Base-by-base conservation (phyloP, 2,113 vertebrate species). In the Orycteropus afer region DNA sequence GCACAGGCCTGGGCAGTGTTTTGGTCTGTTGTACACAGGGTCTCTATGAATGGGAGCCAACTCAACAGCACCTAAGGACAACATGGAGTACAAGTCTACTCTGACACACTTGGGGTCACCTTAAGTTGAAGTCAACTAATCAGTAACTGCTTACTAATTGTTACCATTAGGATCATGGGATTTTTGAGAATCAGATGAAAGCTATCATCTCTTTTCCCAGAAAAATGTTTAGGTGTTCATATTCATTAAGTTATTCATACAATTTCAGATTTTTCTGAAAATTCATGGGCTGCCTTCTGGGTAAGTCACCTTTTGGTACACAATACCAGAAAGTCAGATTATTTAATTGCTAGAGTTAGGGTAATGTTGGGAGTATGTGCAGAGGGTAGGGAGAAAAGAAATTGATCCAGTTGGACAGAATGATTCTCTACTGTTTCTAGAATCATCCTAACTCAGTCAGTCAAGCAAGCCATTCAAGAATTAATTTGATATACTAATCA, bases 401-500 rank as follows among this genome's bases (percentile, higher is more conserved):
- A 65, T 3, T 29, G 51, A 86, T 83, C 86, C 86, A 79, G 2
- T 4, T 86, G 53, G 37, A 51, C 25, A 71, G 49, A 14, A 45
- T 27, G 51, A 65, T 37, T n/a, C 51, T 86, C 34, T 82, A 77
- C 59, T 27, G 25, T 86, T 86, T 47, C 59, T 85, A 14, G 87
- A 73, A 61, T 11, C 15, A 74, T 40, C n/a, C 61, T 87, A 67
- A 77, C 47, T 83, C 79, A 55, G 76, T 47, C 87, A 93, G 73
- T 89, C 65, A 91, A 94, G 40, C 42, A 93, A 88, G 29, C 32
- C 88, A 80, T 74, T 88, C 69, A 94, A 90, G 90, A 93, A 91
- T 86, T 95, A 96, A 96, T 96, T 67, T 94, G 55, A 86, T 86
- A 77, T 65, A 77, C 78, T 93, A 78, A 97, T 95, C 80, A 90